A percentile compares a stretch with the other conserved stretches of the same genome.
Evolutionary conservation across 2,797 vertebrate species (phyloP).

Genomic region (Clarias fuscus): DNA sequence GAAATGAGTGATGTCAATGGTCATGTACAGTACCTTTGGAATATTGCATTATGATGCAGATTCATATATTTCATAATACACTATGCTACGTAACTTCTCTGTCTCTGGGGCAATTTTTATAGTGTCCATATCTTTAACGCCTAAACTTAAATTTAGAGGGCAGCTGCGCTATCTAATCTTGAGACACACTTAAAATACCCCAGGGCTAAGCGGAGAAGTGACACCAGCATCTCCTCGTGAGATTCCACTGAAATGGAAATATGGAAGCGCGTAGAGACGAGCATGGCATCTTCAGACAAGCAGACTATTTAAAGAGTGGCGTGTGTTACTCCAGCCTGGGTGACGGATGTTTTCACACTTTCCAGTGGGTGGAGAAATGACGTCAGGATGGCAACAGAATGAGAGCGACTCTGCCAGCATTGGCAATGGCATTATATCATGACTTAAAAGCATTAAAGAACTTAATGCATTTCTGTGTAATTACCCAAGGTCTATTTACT

Average conservation of each 20-base stretch:
- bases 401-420: background rate
- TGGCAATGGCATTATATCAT: background rate
- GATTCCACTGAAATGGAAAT: slow-evolving; percentile 40
- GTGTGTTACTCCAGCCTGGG: slow-evolving; percentile 44
- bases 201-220: slow-evolving; percentile 59
- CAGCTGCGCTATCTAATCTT: slow-evolving; percentile 78
- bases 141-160: slow-evolving; percentile 75
- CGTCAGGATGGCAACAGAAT: background rate
- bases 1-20: background rate
- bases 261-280: slow-evolving; percentile 38
- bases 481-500: background rate
- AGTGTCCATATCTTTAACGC: slow-evolving; percentile 59
- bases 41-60: background rate
- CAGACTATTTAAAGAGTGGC: slow-evolving; percentile 64
- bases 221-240: slow-evolving; percentile 60
- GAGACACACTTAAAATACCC: slow-evolving; percentile 75
- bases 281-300: slow-evolving; percentile 54
- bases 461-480: background rate
- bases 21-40: too few species aligned
- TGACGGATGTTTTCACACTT: slow-evolving; percentile 44
- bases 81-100: slow-evolving; percentile 17
- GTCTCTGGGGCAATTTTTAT: slow-evolving; percentile 33
- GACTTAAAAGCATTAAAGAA: background rate
- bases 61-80: slow-evolving; percentile 22
- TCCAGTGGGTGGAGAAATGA: slow-evolving; percentile 54